Conservation (phyloP, 2,888 invertebrate genomes). For the Meteorus colon region DNA sequence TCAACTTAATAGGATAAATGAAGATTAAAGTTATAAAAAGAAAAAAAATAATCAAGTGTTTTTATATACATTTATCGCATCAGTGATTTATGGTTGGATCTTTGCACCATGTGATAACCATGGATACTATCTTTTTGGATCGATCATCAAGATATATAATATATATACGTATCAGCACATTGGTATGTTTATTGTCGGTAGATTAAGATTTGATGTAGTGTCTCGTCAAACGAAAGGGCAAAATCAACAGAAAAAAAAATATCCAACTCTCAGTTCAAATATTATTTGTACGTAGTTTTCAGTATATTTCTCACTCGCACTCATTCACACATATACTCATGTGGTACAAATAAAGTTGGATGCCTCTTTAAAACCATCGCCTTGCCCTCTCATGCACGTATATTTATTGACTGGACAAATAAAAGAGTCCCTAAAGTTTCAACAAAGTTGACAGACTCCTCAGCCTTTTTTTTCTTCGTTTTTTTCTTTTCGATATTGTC, state of each 20-base stretch:
- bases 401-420: constrained; percentile 47
- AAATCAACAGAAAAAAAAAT: constrained; percentile 34
- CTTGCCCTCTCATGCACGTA: constrained; percentile 10
- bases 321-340: background rate
- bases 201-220: constrained; percentile 25
- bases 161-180: constrained; percentile 7
- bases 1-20: background rate
- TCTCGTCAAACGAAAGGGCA: constrained; percentile 35
- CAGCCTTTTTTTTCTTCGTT: constrained; percentile 26
- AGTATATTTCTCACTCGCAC: background rate
- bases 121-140: constrained; percentile 26
- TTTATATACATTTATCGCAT: constrained; percentile 15
- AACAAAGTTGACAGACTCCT: constrained; percentile 42
- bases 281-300: background rate
- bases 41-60: constrained; percentile 4
- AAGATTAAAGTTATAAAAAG: background rate
- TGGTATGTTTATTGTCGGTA: constrained; percentile 24
- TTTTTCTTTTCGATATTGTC: background rate
- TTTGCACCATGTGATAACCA: constrained; percentile 16
- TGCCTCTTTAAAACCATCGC: constrained; percentile 30
- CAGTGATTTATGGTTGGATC: background rate
- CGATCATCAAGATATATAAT: constrained; percentile 30
- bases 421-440: constrained; percentile 48
- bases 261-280: constrained; percentile 23
- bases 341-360: constrained; percentile 50